phyloP scores from a whole-genome alignment of 2,888 invertebrate genomes.

The Drosophila diplacantha region DNA sequence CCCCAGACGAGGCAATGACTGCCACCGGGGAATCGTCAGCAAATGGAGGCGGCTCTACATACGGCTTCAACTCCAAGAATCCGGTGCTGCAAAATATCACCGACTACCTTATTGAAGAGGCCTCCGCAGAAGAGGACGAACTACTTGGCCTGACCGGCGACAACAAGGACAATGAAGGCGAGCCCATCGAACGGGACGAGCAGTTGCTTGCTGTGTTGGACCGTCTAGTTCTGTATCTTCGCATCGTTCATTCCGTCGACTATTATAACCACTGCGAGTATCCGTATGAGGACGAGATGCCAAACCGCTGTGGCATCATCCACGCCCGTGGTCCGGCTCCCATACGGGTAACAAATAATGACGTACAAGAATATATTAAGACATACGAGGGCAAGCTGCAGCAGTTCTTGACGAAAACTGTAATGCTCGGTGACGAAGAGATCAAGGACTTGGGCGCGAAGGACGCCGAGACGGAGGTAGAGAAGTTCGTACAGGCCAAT shows the following conservation, averaged over 20 bases:
- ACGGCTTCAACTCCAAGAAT: slow-evolving; percentile 89
- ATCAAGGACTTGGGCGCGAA: slow-evolving; percentile 91
- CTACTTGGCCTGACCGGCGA: slow-evolving; percentile 82
- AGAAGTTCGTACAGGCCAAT: slow-evolving; percentile 96
- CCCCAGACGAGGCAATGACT: not conserved
- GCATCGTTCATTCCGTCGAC: slow-evolving; percentile 98
- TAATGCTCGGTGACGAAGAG: slow-evolving; percentile 87
- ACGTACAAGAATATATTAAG: slow-evolving; percentile 83
- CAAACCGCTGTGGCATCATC: slow-evolving; percentile 98
- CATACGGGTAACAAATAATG: slow-evolving; percentile 82
- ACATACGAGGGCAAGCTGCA: slow-evolving; percentile 94
- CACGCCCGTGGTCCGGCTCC: slow-evolving; percentile 96
- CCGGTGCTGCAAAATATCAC: slow-evolving; percentile 98
- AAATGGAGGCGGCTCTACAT: slow-evolving; percentile 64
- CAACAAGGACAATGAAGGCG: slow-evolving; percentile 78
- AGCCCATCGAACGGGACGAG: slow-evolving; percentile 85
- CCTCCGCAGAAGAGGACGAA: slow-evolving; percentile 98
- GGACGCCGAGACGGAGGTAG: slow-evolving; percentile 82
- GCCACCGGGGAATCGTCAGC: slow-evolving; percentile 23
- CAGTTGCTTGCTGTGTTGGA: slow-evolving; percentile 85
- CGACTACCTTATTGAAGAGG: slow-evolving; percentile 98
- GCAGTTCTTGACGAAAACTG: slow-evolving; percentile 89
- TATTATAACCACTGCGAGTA: slow-evolving; percentile 99
- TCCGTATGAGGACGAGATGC: slow-evolving; percentile 99
- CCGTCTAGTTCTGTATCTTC: slow-evolving; percentile 92